Base-by-base conservation (phyloP, 2,113 vertebrate species). In the Ptyas mucosa region DNA sequence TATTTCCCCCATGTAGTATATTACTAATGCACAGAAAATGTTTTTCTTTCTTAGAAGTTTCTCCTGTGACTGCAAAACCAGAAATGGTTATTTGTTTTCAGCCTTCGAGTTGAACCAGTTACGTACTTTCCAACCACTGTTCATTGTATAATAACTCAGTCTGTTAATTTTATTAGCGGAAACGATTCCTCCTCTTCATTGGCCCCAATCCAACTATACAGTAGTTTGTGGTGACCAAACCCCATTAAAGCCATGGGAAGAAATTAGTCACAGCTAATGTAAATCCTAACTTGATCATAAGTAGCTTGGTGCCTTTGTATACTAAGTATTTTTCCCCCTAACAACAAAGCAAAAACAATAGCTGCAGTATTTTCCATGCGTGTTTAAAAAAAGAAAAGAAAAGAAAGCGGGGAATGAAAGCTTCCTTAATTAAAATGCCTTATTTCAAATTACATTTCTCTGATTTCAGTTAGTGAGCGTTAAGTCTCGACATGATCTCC, bases 1-100 rank as follows among this genome's bases (percentile, higher is more conserved):
- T 96, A 92, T 95, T 97, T 97, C 96, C 91, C 93, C 93, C 91
- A 21, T 94, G 94, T 91, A 96, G 61, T 95, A 92, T 89, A 86
- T 94, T 94, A 55, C 85, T 97, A 93, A 91, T 94, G 96, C 95
- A 96, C 96, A 96, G 95, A 97, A 96, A 97, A 97, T 97, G 96
- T 97, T 97, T 97, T 97, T 95, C 95, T 97, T 97, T 98, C 95
- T 95, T 97, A 97, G 94, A 93, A 97, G 97, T 97, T 97, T 94
- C 95, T 96, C 90, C 93, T 93, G 92, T 94, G 92, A 95, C 64
- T 90, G 55, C 46, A 95, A 95, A 95, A 87, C 97, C 94, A 97
- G 95, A 96, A 95, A 95, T 94, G 89, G 53, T 95, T 91, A 51
- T 46, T 94, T 89, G 94, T 97, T 95, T 97, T 95, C 95, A 95